A percentile compares a stretch with the other conserved stretches of the same genome.
phyloP scores from a whole-genome alignment of 2,797 vertebrate genomes.

The Numenius phaeopus region DNA sequence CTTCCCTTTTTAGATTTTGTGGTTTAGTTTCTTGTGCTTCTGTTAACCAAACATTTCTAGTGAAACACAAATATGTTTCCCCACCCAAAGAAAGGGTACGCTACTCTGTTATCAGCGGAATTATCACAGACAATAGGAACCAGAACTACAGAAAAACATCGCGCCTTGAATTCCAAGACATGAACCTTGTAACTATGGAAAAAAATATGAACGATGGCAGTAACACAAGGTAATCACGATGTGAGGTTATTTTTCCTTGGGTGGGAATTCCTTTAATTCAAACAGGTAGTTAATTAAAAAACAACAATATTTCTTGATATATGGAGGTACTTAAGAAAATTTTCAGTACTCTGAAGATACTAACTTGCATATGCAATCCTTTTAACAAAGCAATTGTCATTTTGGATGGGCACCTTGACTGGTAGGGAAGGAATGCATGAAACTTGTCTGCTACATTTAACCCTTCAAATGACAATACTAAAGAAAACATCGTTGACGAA shows the following conservation, averaged over 20 bases:
- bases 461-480: not conserved
- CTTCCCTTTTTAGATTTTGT: conserved; percentile 59
- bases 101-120: not conserved
- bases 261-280: not conserved
- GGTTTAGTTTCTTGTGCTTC: conserved; percentile 55
- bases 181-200: not conserved
- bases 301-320: not conserved
- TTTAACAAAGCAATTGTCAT: not conserved
- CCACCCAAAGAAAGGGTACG: not conserved
- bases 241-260: not conserved
- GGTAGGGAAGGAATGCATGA: not conserved
- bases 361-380: not conserved
- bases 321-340: not conserved
- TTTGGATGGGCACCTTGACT: not conserved
- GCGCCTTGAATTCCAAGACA: not conserved
- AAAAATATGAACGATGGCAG: not conserved
- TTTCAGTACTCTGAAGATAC: not conserved
- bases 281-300: not conserved
- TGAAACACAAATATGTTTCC: conserved; percentile 5
- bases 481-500: not conserved
- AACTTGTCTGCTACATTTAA: not conserved
- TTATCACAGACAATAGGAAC: not conserved
- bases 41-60: conserved; percentile 53
- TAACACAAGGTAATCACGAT: not conserved
- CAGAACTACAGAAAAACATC: not conserved